Evolutionary conservation across 2,797 vertebrate genomes (phyloP).

Genomic region (Denticeps clupeoides): DNA sequence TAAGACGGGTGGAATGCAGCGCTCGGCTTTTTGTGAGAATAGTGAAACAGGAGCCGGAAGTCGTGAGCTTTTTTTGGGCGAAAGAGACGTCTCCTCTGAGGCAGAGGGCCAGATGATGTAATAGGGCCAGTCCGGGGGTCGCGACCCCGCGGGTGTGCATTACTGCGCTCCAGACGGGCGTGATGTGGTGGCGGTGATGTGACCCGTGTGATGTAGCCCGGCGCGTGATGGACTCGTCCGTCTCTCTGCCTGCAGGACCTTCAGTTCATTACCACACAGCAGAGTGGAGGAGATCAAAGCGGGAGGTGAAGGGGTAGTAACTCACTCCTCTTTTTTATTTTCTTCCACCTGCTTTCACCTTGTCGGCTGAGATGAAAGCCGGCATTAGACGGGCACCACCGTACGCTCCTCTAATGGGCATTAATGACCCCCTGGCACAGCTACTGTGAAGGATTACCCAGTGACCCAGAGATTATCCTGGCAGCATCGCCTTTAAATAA

Average conservation of each 20-base stretch:
- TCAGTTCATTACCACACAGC: conserved; percentile 13
- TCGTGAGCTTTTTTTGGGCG: too few relatives aligned
- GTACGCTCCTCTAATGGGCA: too few relatives aligned
- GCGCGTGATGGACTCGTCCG: conserved; percentile 12
- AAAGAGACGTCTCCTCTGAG: too few relatives aligned
- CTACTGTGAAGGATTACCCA: too few relatives aligned
- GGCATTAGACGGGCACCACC: conserved; percentile 10
- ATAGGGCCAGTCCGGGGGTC: conserved; percentile 26
- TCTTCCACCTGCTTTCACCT: conserved; percentile 23
- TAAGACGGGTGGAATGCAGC: too few relatives aligned
- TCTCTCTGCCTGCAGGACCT: conserved; percentile 8
- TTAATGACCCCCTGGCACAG: too few relatives aligned
- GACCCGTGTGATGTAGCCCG: conserved; percentile 7
- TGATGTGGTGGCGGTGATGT: conserved; percentile 17
- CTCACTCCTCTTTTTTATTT: conserved; percentile 1
- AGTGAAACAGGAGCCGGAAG: too few relatives aligned
- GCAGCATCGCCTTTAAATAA: too few relatives aligned
- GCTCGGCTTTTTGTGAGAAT: too few relatives aligned
- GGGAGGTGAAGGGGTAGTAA: conserved; percentile 2
- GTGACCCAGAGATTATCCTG: too few relatives aligned
- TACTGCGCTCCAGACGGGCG: conserved; percentile 24
- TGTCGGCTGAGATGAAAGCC: conserved; percentile 19
- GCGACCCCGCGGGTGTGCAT: conserved; percentile 25
- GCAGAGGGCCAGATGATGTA: too few relatives aligned
- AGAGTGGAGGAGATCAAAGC: conserved; percentile 16